Evolutionary conservation across 2,888 invertebrate genomes (phyloP).

Genomic region (Creontiades dilutus): DNA sequence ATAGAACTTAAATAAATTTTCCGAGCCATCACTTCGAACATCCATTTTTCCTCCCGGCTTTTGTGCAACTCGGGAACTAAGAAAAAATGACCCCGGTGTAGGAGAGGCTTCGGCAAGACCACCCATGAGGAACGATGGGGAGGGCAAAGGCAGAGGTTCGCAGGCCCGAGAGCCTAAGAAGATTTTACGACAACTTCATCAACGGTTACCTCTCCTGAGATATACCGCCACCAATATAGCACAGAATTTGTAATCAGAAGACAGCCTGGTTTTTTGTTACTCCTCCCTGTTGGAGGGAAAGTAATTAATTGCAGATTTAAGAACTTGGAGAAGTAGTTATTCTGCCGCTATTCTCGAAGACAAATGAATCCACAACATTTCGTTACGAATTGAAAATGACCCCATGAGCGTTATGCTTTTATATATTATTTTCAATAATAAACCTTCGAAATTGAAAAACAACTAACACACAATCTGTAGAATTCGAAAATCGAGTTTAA

Average conservation of each 20-base stretch:
- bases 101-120: neutral
- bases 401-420: too few species aligned
- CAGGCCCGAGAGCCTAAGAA: neutral
- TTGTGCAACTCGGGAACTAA: neutral
- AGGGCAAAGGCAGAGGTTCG: constrained; percentile 16
- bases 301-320: neutral
- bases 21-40: neutral
- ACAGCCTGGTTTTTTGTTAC: neutral
- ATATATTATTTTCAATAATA: too few species aligned
- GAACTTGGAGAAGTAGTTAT: too few species aligned
- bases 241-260: neutral
- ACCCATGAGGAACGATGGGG: constrained; percentile 8
- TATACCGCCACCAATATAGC: neutral
- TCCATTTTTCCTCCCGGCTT: neutral
- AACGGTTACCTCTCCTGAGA: neutral
- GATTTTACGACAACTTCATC: constrained; percentile 20
- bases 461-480: too few species aligned
- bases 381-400: too few species aligned
- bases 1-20: neutral
- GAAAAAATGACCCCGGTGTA: neutral
- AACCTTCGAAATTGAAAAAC: too few species aligned
- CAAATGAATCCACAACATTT: too few species aligned
- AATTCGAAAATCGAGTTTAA: too few species aligned
- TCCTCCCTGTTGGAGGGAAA: neutral
- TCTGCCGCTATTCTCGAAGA: too few species aligned